phyloP scores from a whole-genome alignment of 2,113 vertebrate genomes.

The Paratilapia polleni region DNA sequence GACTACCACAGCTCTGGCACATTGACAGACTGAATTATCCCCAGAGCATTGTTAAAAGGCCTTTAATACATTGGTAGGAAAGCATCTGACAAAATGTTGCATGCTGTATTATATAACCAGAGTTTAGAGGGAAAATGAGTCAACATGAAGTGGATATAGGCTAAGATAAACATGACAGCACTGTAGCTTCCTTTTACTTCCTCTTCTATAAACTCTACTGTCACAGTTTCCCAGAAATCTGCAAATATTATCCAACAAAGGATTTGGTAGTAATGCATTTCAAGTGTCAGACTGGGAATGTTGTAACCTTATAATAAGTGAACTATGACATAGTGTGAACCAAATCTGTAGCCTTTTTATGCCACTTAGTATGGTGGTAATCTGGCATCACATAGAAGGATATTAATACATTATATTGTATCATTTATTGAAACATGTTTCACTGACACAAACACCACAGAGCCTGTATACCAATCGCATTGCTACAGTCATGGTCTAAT shows the following conservation, averaged over 20 bases:
- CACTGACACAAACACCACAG: background rate
- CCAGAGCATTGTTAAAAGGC: constrained; percentile 18
- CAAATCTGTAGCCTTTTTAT: constrained; percentile 17
- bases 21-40: constrained; percentile 15
- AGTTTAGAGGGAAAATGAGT: constrained; percentile 33
- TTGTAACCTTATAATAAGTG: background rate
- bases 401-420: background rate
- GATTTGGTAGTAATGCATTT: constrained; percentile 24
- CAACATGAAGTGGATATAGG: constrained; percentile 37
- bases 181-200: constrained; percentile 1
- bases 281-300: background rate
- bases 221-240: constrained; percentile 14
- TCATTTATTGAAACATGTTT: background rate
- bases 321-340: background rate
- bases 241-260: constrained; percentile 15
- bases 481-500: constrained; percentile 7
- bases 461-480: background rate
- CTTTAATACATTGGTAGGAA: constrained; percentile 31
- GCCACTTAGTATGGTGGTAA: background rate
- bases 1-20: background rate
- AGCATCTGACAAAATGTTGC: constrained; percentile 26
- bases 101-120: constrained; percentile 50
- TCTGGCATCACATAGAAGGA: background rate
- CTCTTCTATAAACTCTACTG: constrained; percentile 7
- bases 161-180: constrained; percentile 1